phyloP scores from a whole-genome alignment of 2,888 invertebrate species.

The Campoletis raptor region DNA sequence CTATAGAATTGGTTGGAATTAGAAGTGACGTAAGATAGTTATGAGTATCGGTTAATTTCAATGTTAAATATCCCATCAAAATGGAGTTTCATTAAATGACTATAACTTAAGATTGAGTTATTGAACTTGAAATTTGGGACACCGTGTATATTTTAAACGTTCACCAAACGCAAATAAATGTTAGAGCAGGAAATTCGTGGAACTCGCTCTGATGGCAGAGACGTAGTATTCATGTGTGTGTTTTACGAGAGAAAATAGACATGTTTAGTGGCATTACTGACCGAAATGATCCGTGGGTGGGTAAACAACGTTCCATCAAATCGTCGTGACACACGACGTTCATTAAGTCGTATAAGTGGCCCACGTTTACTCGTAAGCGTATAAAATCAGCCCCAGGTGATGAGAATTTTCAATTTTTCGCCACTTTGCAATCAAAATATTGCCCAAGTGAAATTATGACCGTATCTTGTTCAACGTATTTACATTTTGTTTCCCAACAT shows the following conservation, averaged over 20 bases:
- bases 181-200: constrained; percentile 60
- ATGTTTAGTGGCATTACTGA: constrained; percentile 23
- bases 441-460: not conserved
- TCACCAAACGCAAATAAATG: constrained; percentile 80
- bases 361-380: not conserved
- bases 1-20: not conserved
- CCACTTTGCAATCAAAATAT: constrained; percentile 13
- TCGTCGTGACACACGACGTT: constrained; percentile 9
- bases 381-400: not conserved
- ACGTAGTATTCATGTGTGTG: constrained; percentile 39
- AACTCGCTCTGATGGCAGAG: not conserved
- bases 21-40: not conserved
- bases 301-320: not conserved
- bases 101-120: not conserved
- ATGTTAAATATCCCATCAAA: not conserved
- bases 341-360: not conserved
- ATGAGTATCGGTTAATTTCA: not conserved
- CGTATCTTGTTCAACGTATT: not conserved
- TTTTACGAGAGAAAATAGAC: constrained; percentile 52
- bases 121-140: not conserved
- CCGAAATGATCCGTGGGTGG: not conserved
- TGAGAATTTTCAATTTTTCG: not conserved
- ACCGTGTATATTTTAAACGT: constrained; percentile 68
- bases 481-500: constrained; percentile 24
- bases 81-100: not conserved